A percentile compares a stretch with the other conserved stretches of the same genome.
Evolutionary conservation across 2,113 vertebrate genomes (phyloP).

Genomic region (Thymallus thymallus): DNA sequence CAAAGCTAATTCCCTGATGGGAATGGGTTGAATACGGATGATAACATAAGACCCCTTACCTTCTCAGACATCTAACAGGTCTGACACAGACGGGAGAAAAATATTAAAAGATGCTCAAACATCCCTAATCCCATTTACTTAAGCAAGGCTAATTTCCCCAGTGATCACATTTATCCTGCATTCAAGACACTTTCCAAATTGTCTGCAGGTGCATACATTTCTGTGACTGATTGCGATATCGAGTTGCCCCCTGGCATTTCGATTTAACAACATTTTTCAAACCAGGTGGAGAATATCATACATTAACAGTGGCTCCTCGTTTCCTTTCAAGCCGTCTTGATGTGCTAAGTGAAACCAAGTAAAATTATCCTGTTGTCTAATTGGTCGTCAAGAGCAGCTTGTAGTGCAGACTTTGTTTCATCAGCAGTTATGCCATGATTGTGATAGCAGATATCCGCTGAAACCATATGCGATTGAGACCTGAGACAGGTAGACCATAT

Average conservation of each 20-base stretch:
- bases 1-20: not conserved
- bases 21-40: not conserved
- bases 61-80: constrained; percentile 1
- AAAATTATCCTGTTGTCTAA: constrained; percentile 24
- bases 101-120: constrained; percentile 1
- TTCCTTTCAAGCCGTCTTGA: constrained; percentile 27
- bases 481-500: not conserved
- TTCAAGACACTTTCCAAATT: constrained; percentile 20
- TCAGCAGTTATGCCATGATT: not conserved
- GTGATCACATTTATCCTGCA: constrained; percentile 20
- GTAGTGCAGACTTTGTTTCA: constrained; percentile 4
- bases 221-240: constrained; percentile 23
- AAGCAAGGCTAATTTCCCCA: constrained; percentile 39
- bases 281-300: constrained; percentile 21
- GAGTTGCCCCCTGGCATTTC: constrained; percentile 33
- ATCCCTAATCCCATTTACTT: constrained; percentile 22
- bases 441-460: not conserved
- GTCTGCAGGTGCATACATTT: constrained; percentile 41
- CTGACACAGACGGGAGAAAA: not conserved
- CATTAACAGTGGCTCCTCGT: constrained; percentile 31
- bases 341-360: constrained; percentile 21
- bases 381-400: constrained; percentile 21
- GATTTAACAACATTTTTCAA: constrained; percentile 35
- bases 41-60: not conserved
- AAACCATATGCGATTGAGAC: not conserved